Conservation (phyloP, 2,888 invertebrate species). For the Conomelus anceps region DNA sequence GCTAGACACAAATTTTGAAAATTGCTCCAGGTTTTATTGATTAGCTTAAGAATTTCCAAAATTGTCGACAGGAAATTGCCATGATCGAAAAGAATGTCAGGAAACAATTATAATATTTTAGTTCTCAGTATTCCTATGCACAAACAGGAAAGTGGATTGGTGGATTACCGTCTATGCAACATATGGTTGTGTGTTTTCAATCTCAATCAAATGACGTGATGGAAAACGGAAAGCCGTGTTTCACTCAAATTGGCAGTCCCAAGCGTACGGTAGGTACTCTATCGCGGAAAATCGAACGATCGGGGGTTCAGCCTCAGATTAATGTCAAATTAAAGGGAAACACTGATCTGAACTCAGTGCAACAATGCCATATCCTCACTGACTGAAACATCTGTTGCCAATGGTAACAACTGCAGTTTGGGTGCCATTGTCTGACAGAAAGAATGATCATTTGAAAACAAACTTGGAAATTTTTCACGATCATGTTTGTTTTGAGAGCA, state of each 20-base stretch:
- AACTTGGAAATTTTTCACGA: not conserved
- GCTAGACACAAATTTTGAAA: too few species aligned
- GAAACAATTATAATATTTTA: too few species aligned
- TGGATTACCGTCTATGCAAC: not conserved
- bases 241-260: not conserved
- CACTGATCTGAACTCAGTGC: not conserved
- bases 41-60: too few species aligned
- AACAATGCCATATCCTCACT: not conserved
- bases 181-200: not conserved
- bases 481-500: not conserved
- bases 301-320: not conserved
- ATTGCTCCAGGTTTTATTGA: too few species aligned
- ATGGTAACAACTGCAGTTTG: not conserved
- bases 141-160: too few species aligned
- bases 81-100: too few species aligned
- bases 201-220: not conserved
- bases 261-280: too few species aligned
- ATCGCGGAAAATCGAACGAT: too few species aligned
- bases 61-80: too few species aligned
- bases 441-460: not conserved
- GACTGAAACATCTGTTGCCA: not conserved
- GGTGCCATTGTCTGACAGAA: not conserved
- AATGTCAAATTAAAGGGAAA: not conserved
- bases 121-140: too few species aligned
- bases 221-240: not conserved